phyloP scores from a whole-genome alignment of 2,113 vertebrate genomes.

The Zosterops lateralis region DNA sequence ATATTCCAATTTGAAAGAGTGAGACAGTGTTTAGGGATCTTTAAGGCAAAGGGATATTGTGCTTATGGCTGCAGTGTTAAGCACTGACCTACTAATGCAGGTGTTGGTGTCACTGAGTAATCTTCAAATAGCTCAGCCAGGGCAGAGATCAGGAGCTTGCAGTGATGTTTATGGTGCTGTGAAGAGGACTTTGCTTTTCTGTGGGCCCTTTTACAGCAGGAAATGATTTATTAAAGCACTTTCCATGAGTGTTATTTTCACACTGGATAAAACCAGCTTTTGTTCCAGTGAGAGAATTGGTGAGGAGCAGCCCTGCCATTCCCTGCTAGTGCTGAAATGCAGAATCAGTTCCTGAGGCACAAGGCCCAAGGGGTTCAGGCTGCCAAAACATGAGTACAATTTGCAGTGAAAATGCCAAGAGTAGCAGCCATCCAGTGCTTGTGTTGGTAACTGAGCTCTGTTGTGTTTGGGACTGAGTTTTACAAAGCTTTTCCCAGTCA shows the following conservation, averaged over 20 bases:
- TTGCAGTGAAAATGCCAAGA: background rate
- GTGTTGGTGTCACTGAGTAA: background rate
- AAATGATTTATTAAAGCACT: background rate
- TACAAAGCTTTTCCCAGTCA: background rate
- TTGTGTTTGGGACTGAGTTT: background rate
- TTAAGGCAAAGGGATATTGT: background rate
- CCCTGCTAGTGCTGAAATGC: background rate
- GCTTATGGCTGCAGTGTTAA: background rate
- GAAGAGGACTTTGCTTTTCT: conserved; percentile 19
- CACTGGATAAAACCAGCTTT: background rate
- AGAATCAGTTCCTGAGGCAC: background rate
- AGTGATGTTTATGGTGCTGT: background rate
- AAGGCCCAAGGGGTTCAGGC: background rate
- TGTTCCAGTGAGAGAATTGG: background rate
- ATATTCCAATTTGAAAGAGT: background rate
- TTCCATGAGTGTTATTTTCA: background rate
- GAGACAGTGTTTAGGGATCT: background rate
- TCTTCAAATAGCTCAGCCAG: background rate
- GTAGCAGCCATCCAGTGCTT: background rate
- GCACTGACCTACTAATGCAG: background rate
- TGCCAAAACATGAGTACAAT: background rate
- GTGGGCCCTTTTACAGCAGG: background rate
- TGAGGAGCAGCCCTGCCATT: background rate
- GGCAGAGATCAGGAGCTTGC: conserved; percentile 43
- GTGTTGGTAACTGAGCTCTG: background rate